Evolutionary conservation across 1,140 invertebrate genomes (phyloP).

Genomic region (Micrasema longulum): DNA sequence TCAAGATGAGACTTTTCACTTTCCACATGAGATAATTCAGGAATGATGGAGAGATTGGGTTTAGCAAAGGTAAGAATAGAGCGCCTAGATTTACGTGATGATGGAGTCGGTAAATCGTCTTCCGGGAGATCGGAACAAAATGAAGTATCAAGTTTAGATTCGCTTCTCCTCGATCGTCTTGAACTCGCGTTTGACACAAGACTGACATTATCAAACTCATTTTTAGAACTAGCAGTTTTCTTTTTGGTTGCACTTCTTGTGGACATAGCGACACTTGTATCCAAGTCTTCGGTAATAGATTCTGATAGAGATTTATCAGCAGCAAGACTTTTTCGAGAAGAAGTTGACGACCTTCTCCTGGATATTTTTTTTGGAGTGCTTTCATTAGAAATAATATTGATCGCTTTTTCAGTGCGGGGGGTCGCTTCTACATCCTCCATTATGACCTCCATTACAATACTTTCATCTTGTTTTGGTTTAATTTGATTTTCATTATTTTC

Average conservation of each 20-base stretch:
- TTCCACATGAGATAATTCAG: slow-evolving; percentile 60
- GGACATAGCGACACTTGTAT: slow-evolving; percentile 31
- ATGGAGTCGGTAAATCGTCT: slow-evolving; percentile 51
- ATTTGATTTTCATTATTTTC: slow-evolving; percentile 2
- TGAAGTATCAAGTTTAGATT: slow-evolving; percentile 37
- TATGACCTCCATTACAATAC: not conserved
- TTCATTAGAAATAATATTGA: not conserved
- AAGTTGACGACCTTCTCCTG: slow-evolving; percentile 24
- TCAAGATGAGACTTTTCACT: slow-evolving; percentile 33
- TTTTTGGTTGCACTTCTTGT: slow-evolving; percentile 39
- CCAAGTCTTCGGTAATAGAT: slow-evolving; percentile 15
- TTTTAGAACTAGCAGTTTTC: slow-evolving; percentile 10
- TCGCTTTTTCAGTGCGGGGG: not conserved
- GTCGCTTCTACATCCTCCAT: not conserved
- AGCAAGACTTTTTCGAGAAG: not conserved
- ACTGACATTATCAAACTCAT: slow-evolving; percentile 39
- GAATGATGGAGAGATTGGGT: slow-evolving; percentile 65
- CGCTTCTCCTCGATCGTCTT: slow-evolving; percentile 29
- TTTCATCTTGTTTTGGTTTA: slow-evolving; percentile 4
- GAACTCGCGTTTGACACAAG: slow-evolving; percentile 41
- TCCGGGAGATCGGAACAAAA: slow-evolving; percentile 36
- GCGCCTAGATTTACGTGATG: slow-evolving; percentile 58
- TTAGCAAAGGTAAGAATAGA: slow-evolving; percentile 57
- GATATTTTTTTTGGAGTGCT: slow-evolving; percentile 14
- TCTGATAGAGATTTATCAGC: not conserved